Evolutionary conservation across 2,888 invertebrate species (phyloP).

Genomic region (Lypha dubia): DNA sequence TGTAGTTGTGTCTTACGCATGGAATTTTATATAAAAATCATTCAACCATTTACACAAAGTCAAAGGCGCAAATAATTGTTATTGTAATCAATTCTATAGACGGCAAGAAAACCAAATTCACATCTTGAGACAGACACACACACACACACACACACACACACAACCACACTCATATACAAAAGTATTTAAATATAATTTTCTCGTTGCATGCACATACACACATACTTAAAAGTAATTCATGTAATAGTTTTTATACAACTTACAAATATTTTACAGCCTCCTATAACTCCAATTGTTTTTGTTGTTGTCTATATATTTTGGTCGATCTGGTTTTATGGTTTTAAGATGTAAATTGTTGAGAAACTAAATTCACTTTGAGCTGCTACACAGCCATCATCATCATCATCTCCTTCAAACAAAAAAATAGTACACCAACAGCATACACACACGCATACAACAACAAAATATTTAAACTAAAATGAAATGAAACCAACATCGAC

Average conservation of each 20-base stretch:
- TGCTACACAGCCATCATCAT: neutral
- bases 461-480: conserved; percentile 26
- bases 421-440: neutral
- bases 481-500: conserved; percentile 49
- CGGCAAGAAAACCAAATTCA: conserved; percentile 39
- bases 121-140: neutral
- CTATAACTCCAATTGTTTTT: conserved; percentile 6
- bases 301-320: conserved; percentile 21
- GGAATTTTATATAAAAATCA: conserved; percentile 52
- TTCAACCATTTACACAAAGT: conserved; percentile 68
- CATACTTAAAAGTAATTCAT: neutral
- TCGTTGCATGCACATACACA: neutral
- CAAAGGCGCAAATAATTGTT: conserved; percentile 72
- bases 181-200: no score
- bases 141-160: neutral
- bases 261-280: neutral
- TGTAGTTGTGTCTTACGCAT: neutral
- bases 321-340: conserved; percentile 67
- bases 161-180: no score
- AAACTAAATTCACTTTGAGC: conserved; percentile 43
- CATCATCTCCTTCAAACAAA: conserved; percentile 2
- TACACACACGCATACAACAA: neutral
- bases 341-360: conserved; percentile 62
- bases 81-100: conserved; percentile 66
- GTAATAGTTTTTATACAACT: neutral